Base-by-base conservation (phyloP, 92 coral and sea anemone species). In the Porites evermanni region DNA sequence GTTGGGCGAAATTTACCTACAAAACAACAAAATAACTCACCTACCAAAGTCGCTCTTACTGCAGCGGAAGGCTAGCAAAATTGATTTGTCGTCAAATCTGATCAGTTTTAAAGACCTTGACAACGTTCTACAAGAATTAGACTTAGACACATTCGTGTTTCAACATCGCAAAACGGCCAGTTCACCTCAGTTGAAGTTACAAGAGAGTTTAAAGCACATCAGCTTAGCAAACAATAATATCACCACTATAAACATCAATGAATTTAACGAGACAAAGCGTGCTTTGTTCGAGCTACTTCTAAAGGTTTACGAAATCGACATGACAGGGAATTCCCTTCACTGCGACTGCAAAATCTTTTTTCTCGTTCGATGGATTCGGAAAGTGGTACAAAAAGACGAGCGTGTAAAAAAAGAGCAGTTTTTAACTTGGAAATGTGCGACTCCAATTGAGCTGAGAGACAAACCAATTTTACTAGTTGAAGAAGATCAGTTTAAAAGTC, bases 371-470 rank as follows among this genome's bases (percentile, higher is more conserved):
- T 67, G 88, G 80, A 74, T 94, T 6, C 81, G 73, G 67, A 8
- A 56, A 0, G 63, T 86, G 56, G 66, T 77, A 21, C 72, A 24
- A 19, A 81, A 26, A 24, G 53, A 82, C 52, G 32, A 78, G 11
- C 64, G 75, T 19, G 58, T 93, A 11, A 7, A 18, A 54, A 17
- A 61, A 1, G 7, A 18, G 10, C 93, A 82, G 6, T 94, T 94
- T 86, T 29, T 87, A 29, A 82, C 92, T 17, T 95, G 98, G 96
- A 76, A 88, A 58, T 95, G 98, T 64, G 78, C 90, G 38, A 70
- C 76, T 21, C 95, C 95, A 4, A 1, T 1, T 4, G 72, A 83
- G 10, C 72, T 95, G 11, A 80, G 84, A 53, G 95, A 91, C 11
- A 73, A 69, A 58, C 53, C 75, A 4, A 64, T 91, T 7, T 66